Evolutionary conservation across 2,888 invertebrate species (phyloP), one percentile per base, ranked within the genome.

Genomic region (Erebia epiphron): DNA sequence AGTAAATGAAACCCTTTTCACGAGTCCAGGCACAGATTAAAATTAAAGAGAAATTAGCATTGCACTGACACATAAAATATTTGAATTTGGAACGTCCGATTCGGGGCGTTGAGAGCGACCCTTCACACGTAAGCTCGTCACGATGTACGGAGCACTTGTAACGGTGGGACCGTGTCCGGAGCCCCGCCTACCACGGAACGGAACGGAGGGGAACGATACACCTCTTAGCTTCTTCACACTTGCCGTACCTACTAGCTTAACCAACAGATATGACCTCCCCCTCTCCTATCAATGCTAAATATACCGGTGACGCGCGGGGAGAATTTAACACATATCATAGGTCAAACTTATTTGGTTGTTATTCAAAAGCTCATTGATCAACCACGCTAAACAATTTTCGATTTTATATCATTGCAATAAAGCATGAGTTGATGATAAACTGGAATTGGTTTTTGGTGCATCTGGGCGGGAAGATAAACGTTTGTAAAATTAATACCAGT

Each of bases 171-270:
- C 83, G 83, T 83, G 78, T 81, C 81, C 79, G 77, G 82, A 77
- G 82, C 91, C 84, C 90, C 90, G 91, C 91, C 91, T 84, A 86
- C 86, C 80, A 82, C 83, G 83, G 81, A 83, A 86, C 86, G 84
- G 79, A 85, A 87, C 87, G 88, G 81, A 79, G 82, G 81, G 81
- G 79, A 89, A 88, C 85, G 86, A 80, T 87, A 90, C 90, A 91
- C 91, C 91, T 91, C 90, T 90, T 90, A 91, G 88, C 90, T 86
- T 90, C 89, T 91, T 91, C 89, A 91, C 91, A 90, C 90, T 91
- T 89, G 86, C 87, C 82, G 84, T 90, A 87, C 90, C 90, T 90
- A 89, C 87, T 91, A 91, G 90, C 84, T 77, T 77, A 82, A 79
- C 91, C 88, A 84, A 75, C 76, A 56, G 76, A 75, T 72, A 74